phyloP scores from a whole-genome alignment of 2,888 invertebrate species.

The Frankliniella fusca region DNA sequence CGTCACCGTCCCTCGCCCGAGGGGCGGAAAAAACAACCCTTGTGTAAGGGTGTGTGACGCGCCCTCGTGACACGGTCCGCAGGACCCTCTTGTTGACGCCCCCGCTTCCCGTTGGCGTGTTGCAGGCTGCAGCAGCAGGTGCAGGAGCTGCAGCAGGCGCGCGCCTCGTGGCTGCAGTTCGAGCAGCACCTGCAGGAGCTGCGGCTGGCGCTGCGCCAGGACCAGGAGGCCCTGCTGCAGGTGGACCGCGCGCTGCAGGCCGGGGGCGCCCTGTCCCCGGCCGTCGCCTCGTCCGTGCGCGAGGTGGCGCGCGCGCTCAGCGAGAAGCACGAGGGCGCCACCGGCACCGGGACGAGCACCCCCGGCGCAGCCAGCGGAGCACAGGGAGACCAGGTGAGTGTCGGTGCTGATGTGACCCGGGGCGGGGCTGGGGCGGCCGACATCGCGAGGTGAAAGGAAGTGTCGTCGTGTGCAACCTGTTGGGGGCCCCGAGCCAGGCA shows the following conservation, averaged over 20 bases:
- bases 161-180: slow-evolving; percentile 70
- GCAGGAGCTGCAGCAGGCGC: slow-evolving; percentile 65
- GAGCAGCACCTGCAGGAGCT: slow-evolving; percentile 71
- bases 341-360: neutral
- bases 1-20: neutral
- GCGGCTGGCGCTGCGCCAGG: slow-evolving; percentile 69
- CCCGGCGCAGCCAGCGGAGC: too few species aligned
- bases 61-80: too few species aligned
- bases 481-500: too few species aligned
- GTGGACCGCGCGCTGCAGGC: slow-evolving; percentile 51
- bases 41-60: too few species aligned
- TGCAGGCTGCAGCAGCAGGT: slow-evolving; percentile 68
- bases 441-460: neutral
- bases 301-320: slow-evolving; percentile 57
- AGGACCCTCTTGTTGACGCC: too few species aligned
- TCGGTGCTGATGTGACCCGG: neutral
- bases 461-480: neutral
- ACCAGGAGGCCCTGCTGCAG: slow-evolving; percentile 57
- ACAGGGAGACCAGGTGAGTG: neutral
- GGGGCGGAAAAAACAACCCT: too few species aligned
- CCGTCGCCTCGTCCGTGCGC: slow-evolving; percentile 55
- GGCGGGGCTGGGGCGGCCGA: neutral
- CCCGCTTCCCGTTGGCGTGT: neutral
- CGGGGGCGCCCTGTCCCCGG: slow-evolving; percentile 47
- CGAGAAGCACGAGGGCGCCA: slow-evolving; percentile 48